phyloP scores from a whole-genome alignment of 2,113 vertebrate genomes.

The Trachemys scripta region DNA sequence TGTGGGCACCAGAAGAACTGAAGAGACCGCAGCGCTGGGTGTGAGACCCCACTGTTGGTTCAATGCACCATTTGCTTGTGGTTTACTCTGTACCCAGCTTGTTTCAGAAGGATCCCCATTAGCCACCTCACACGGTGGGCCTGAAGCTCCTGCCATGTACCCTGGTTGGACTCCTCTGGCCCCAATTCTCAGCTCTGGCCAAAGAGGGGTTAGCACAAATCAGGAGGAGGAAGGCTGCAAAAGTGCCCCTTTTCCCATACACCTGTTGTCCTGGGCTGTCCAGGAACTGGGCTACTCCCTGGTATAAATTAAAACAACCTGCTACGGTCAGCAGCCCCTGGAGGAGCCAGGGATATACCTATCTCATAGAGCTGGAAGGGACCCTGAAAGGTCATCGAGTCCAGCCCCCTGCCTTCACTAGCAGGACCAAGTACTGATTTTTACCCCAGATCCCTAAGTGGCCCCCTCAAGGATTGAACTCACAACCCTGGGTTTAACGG shows the following conservation, averaged over 20 bases:
- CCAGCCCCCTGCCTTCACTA: too few species aligned
- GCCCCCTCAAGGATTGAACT: too few species aligned
- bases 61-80: background rate
- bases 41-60: background rate
- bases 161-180: background rate
- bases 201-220: background rate
- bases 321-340: background rate
- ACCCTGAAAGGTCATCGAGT: too few species aligned
- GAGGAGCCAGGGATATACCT: too few species aligned
- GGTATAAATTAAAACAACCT: background rate
- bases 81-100: background rate
- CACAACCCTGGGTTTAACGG: too few species aligned
- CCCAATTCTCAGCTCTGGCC: background rate
- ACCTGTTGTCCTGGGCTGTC: background rate
- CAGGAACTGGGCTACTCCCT: background rate
- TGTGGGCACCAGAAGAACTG: background rate
- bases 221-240: background rate
- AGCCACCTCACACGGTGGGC: background rate
- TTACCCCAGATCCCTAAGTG: too few species aligned
- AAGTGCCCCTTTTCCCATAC: background rate
- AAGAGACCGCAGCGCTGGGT: background rate
- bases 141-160: background rate
- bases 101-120: background rate
- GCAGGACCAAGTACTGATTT: too few species aligned
- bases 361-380: too few species aligned